A percentile compares a stretch with the other conserved stretches of the same genome.
Conservation (phyloP, 2,113 vertebrate genomes). For the Telmatochromis sp. region DNA sequence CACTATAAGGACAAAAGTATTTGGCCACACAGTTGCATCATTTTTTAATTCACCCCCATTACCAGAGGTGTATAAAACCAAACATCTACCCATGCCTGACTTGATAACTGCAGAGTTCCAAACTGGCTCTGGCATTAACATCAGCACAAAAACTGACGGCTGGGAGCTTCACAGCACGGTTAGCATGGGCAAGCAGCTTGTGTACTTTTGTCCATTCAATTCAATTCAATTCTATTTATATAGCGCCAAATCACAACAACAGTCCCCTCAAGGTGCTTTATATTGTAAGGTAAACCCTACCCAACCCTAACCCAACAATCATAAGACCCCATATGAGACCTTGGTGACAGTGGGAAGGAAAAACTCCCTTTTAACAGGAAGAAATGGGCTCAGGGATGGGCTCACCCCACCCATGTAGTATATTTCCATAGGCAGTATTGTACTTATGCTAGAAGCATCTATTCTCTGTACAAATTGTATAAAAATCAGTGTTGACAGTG, state of each 20-base stretch:
- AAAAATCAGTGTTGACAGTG: not conserved
- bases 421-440: accelerated
- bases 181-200: not conserved
- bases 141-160: not conserved
- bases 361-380: not conserved
- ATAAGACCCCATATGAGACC: not conserved
- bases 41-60: not conserved
- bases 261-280: accelerated
- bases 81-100: not conserved
- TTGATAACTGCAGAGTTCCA: accelerated
- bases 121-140: not conserved
- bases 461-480: not conserved
- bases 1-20: not conserved
- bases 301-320: not conserved
- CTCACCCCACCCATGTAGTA: accelerated
- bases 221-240: not conserved
- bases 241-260: not conserved
- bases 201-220: not conserved
- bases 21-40: accelerated
- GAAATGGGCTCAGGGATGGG: not conserved
- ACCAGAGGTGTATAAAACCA: not conserved
- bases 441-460: not conserved
- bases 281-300: not conserved
- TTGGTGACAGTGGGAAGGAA: not conserved
- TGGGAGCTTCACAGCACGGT: accelerated